Evolutionary conservation across 2,113 vertebrate species (phyloP), one percentile per base, ranked within the genome.

Genomic region (Rhea americana): DNA sequence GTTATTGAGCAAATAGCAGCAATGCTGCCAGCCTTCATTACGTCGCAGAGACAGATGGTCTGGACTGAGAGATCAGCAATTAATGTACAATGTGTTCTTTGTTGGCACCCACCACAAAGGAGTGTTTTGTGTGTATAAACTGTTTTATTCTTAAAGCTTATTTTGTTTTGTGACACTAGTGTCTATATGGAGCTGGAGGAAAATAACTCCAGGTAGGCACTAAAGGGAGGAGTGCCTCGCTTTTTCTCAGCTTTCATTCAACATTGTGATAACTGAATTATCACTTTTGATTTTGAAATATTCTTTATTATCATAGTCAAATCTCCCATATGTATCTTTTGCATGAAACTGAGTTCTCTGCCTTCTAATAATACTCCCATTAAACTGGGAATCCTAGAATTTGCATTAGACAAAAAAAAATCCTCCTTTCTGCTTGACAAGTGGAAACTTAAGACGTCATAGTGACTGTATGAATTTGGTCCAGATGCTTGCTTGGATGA

Each of bases 21-120:
- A 92, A 66, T 77, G 94, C 95, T 97, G 97, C 94, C 97, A 97
- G 94, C 55, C 87, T 97, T 97, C 95, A 97, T 97, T 98, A 98
- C 96, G 89, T 87, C 25, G 90, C 82, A 71, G 87, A 97, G 96
- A 97, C 98, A 98, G 98, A 98, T 98, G 98, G 97, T 97, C 96
- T 97, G 97, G 96, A 97, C 96, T 93, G 87, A 96, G 96, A 97
- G 95, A 97, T 94, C 96, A 93, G 95, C 97, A 98, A 98, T 98
- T 98, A 98, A 98, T 96, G 96, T 96, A 97, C 97, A 98, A 95
- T 96, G 96, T 97, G 96, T 96, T 98, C 94, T 97, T 95, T 92
- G 94, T 90, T 97, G 97, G 97, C 96, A 91, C 92, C 95, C 88
- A 94, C 45, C 96, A 97, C 96, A 97, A 97, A 98, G 86, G 75